phyloP scores from a whole-genome alignment of 2,888 invertebrate genomes.

The Tenthredo mesomela region DNA sequence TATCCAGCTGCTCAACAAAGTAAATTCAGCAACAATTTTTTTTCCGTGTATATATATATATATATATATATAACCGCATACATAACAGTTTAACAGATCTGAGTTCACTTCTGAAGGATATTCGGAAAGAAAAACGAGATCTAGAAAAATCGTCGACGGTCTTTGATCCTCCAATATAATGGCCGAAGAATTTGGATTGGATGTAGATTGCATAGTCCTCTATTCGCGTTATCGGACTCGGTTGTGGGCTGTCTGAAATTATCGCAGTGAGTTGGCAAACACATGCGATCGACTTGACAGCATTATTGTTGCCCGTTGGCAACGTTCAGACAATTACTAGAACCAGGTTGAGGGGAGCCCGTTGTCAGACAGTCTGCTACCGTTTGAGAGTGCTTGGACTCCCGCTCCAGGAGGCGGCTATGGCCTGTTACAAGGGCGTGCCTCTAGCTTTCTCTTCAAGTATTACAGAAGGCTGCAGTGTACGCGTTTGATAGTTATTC shows the following conservation, averaged over 20 bases:
- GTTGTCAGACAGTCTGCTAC: conserved; percentile 50
- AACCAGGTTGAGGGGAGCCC: conserved; percentile 39
- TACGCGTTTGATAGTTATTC: conserved; percentile 41
- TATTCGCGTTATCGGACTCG: not conserved
- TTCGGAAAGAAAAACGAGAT: not conserved
- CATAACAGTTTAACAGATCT: no score
- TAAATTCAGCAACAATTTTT: no score
- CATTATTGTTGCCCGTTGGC: conserved; percentile 53
- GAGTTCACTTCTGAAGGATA: not conserved
- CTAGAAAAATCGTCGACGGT: not conserved
- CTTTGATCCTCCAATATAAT: conserved; percentile 18
- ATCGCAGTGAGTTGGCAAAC: conserved; percentile 49
- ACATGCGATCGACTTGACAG: conserved; percentile 49
- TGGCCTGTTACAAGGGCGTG: conserved; percentile 50
- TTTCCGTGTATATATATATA: no score
- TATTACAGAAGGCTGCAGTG: conserved; percentile 36
- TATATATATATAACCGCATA: no score
- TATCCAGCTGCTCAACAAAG: no score
- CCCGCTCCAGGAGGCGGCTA: conserved; percentile 29
- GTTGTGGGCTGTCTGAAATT: conserved; percentile 25
- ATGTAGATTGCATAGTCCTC: conserved; percentile 8
- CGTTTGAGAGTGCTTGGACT: conserved; percentile 43
- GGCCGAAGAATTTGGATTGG: not conserved
- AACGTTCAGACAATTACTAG: conserved; percentile 49
- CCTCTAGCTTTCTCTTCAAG: conserved; percentile 52